These are phyloP conservation scores for human DNA, from an alignment of 2,113 vertebrate species.

Conservation along the genomic window DNA sequence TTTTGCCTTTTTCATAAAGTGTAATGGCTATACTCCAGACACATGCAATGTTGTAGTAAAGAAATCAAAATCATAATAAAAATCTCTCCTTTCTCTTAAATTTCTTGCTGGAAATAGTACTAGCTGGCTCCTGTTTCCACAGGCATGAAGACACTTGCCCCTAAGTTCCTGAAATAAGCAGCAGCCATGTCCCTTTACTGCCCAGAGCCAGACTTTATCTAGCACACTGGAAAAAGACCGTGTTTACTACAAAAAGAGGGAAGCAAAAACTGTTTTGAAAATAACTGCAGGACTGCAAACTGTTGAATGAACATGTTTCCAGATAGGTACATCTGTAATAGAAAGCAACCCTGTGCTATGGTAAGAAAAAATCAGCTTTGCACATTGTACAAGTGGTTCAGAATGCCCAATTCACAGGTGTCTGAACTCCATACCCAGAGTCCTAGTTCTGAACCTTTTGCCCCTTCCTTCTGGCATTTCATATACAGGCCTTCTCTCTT, in stretches of 20 bases:
- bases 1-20: not conserved
- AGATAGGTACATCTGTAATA: not conserved
- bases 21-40: not conserved
- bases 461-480: not conserved
- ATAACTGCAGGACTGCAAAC: not conserved
- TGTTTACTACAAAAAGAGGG: slow-evolving; percentile 4
- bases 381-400: not conserved
- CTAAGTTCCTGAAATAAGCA: not conserved
- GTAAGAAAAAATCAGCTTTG: not conserved
- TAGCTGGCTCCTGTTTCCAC: not conserved
- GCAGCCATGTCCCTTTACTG: not conserved
- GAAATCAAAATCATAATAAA: not conserved
- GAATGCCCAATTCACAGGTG: not conserved
- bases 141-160: not conserved
- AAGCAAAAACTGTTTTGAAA: slow-evolving; percentile 13
- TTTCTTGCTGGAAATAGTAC: not conserved
- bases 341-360: not conserved
- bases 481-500: not conserved
- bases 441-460: not conserved
- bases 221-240: not conserved
- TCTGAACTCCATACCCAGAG: not conserved
- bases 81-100: not conserved
- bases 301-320: not conserved
- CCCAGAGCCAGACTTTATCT: not conserved
- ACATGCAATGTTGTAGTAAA: not conserved